phyloP scores from a whole-genome alignment of 1,140 invertebrate genomes.

The Drosophila pachea region DNA sequence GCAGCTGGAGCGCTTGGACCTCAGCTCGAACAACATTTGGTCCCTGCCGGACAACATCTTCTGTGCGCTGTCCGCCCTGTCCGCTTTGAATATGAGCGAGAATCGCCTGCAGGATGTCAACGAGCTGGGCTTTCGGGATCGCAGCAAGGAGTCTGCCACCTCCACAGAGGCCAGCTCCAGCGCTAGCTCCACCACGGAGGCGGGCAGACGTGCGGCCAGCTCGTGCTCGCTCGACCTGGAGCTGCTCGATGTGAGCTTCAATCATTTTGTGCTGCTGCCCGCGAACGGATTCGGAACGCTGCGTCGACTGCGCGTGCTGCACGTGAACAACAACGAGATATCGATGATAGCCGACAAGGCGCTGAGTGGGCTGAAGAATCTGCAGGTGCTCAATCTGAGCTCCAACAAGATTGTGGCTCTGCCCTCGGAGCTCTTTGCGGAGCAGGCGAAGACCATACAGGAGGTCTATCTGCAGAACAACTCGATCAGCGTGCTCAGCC shows the following conservation, averaged over 20 bases:
- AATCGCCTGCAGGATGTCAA: slow-evolving; percentile 91
- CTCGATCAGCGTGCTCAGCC: slow-evolving; percentile 89
- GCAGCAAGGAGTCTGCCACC: slow-evolving; percentile 69
- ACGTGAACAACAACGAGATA: slow-evolving; percentile 91
- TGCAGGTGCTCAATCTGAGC: slow-evolving; percentile 90
- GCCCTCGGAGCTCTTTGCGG: slow-evolving; percentile 90
- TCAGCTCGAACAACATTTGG: slow-evolving; percentile 93
- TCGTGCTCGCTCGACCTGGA: slow-evolving; percentile 85
- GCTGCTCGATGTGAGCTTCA: slow-evolving; percentile 89
- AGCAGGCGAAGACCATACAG: slow-evolving; percentile 87
- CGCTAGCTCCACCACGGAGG: slow-evolving; percentile 55
- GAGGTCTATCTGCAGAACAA: slow-evolving; percentile 94
- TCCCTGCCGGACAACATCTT: slow-evolving; percentile 91
- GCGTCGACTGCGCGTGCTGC: slow-evolving; percentile 86
- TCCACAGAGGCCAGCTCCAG: slow-evolving; percentile 46
- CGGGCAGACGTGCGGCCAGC: slow-evolving; percentile 50
- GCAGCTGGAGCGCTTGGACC: slow-evolving; percentile 89
- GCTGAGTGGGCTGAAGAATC: slow-evolving; percentile 86
- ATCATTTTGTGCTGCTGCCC: slow-evolving; percentile 90
- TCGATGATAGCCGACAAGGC: slow-evolving; percentile 90
- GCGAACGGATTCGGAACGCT: slow-evolving; percentile 88
- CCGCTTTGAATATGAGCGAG: slow-evolving; percentile 88
- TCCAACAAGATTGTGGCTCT: slow-evolving; percentile 92
- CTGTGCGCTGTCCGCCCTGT: slow-evolving; percentile 88
- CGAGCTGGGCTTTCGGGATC: slow-evolving; percentile 87